Base-by-base conservation (phyloP, 2,113 vertebrate genomes). In the Equus przewalskii region DNA sequence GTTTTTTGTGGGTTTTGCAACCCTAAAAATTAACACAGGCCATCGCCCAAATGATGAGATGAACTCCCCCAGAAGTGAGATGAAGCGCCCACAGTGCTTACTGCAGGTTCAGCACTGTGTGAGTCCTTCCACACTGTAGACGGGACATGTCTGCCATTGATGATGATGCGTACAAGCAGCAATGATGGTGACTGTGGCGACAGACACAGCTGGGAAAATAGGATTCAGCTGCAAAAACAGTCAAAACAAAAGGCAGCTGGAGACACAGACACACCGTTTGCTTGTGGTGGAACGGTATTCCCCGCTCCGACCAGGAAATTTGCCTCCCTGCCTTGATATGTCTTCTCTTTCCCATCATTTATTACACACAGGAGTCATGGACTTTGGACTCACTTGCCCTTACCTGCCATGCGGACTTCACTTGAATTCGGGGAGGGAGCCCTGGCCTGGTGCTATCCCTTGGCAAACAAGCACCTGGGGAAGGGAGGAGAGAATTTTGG, bases 131-230 rank as follows among this genome's bases (percentile, higher is more conserved):
- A 4, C 11, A 1, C 54, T 11, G 41, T 1, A 1, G 16, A 28
- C 41, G 5, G 1, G 13, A 11, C 1, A 2, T 7, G 49, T 19
- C 36, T 41, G n/a, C 11, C 13, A 26, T 36, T 28, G 30, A 21
- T 1, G 51, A 18, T 46, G 44, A 46, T 54, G 73, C 10, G 4
- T 3, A 14, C 6, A 26, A 79, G 78, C 11, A 10, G 30, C 22
- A 28, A 21, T 3, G 49, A 58, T 2, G 44, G 76, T 3, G 73
- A 28, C 41, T 36, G 58, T 36, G 51, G 89, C 62, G 92, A 81
- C 76, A 83, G 89, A 89, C 16, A 51, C 89, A 94, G 90, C 97
- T 96, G 94, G 82, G 73, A 89, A 97, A 94, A 93, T 19, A 84
- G 36, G 56, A 83, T 41, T 95, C 94, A 83, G 94, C 87, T 97